Base-by-base conservation (phyloP, 2,113 vertebrate species). In the Takifugu bimaculatus region DNA sequence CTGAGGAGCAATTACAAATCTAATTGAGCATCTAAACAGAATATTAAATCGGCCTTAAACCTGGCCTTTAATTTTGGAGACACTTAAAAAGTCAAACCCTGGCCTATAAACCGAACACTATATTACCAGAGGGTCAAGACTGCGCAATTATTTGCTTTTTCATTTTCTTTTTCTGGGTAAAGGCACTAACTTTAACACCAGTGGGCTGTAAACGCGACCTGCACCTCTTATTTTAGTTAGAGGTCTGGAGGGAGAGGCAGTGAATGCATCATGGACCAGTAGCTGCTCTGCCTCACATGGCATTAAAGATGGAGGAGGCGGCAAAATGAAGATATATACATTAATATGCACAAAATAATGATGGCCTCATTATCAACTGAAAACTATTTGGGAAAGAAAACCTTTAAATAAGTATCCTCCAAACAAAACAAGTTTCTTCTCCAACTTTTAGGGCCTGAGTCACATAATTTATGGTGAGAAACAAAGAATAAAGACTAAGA, bases 1-100 rank as follows among this genome's bases (percentile, higher is more conserved):
- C 84, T 72, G 77, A 87, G 87, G 88, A 90, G 81, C 79, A 83
- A 86, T 88, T 87, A 87, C 79, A 84, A 85, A 85, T 85, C 79
- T 87, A 88, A 88, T 87, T 88, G 83, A 88, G 83, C 85, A 86
- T 85, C 87, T 87, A 85, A 87, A 86, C 85, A 79, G 80, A 88
- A 86, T 87, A 88, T 87, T 86, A 88, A 85, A 86, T 80, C 57
- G 59, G 68, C 42, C 52, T 85, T 83, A 88, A 88, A 85, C 60
- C 61, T 62, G 69, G 66, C 72, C 70, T 81, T 80, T 75, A 81
- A 90, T 84, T 86, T 87, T 78, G 69, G 81, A 82, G 70, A 80
- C 72, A 71, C 80, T 88, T 85, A 74, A 85, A 87, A 88, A 87
- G 75, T 79, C 74, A 74, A 82, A 86, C 81, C 65, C 58, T 76